Percentiles rank a stretch among this genome's conserved stretches.
phyloP scores from a whole-genome alignment of 2,113 vertebrate species.

The Hyaena hyaena region DNA sequence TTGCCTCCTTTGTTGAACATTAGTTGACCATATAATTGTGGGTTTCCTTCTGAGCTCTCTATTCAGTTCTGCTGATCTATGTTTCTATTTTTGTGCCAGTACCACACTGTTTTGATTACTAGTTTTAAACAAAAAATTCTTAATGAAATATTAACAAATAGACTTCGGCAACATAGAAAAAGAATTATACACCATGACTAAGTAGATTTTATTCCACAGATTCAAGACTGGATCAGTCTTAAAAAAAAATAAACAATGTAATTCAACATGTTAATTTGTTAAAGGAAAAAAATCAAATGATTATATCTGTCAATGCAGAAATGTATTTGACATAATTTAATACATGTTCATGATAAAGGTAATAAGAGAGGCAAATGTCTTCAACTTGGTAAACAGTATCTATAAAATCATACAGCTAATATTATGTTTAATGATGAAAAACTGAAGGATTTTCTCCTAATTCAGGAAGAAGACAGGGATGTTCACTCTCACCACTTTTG shows the following conservation, averaged over 20 bases:
- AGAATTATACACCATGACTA: neutral
- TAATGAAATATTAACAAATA: neutral
- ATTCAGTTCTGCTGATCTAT: neutral
- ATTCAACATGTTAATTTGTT: neutral
- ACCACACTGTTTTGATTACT: neutral
- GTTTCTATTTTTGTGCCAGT: neutral
- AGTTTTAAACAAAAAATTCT: neutral
- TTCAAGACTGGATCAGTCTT: neutral
- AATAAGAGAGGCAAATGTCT: neutral
- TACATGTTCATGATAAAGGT: neutral
- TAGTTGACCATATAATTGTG: neutral
- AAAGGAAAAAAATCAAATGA: neutral
- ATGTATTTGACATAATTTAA: neutral
- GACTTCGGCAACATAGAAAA: neutral
- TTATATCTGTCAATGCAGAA: neutral
- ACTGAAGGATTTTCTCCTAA: neutral
- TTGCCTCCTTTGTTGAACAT: neutral
- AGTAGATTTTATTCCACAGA: neutral
- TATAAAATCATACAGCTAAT: neutral
- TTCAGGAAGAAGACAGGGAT: neutral
- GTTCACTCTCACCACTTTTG: neutral
- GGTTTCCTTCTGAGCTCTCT: neutral
- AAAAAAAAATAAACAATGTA: neutral
- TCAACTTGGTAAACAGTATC: neutral
- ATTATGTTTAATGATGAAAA: neutral